Base-by-base conservation (phyloP, 64 coral and sea anemone genomes). In the Exaiptasia diaphana region DNA sequence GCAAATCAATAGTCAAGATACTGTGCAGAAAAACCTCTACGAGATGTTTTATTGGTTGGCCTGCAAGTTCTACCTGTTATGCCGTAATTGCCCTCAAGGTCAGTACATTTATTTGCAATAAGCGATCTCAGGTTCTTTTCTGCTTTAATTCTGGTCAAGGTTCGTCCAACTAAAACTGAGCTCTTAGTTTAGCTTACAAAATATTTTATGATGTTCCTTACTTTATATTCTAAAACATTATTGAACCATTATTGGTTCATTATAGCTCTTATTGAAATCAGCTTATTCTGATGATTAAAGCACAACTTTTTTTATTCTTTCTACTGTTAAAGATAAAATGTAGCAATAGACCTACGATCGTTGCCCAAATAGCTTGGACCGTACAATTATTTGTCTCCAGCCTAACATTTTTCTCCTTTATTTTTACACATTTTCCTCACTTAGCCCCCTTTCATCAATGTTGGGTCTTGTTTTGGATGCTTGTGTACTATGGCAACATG, bases 41-140 rank as follows among this genome's bases (percentile, higher is more conserved):
- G 74, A 97, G 4, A 33, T 68, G n/a, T 97, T 97, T 54, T 67
- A 71, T 30, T 77, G 74, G 22, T 46, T 83, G 20, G 88, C 88
- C 3, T 63, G 85, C 20, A 97, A 91, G 78, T 87, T 91, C 53
- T 68, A 73, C 46, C 61, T 62, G 27, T 71, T 78, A 17, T 49
- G 38, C 28, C 79, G 57, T n/a, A 85, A 83, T 48, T 44, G 90
- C 10, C 93, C 83, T 13, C 53, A 30, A 61, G 88, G 93, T 90
- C 57, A 52, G 64, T 37, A 17, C 20, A 9, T 50, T 50, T 50
- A 14, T 20, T 50, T 50, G 11, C 18, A 8, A 12, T 62, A 62
- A 26, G n/a, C 4, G 26, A 62, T 8, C 46, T 50, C 20, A 14
- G 28, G 58, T 24, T 10, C 34, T 62, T 31, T 31, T 62, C 25